phyloP scores from a whole-genome alignment of 2,888 invertebrate genomes.

The Drepanosiphum platanoidis region DNA sequence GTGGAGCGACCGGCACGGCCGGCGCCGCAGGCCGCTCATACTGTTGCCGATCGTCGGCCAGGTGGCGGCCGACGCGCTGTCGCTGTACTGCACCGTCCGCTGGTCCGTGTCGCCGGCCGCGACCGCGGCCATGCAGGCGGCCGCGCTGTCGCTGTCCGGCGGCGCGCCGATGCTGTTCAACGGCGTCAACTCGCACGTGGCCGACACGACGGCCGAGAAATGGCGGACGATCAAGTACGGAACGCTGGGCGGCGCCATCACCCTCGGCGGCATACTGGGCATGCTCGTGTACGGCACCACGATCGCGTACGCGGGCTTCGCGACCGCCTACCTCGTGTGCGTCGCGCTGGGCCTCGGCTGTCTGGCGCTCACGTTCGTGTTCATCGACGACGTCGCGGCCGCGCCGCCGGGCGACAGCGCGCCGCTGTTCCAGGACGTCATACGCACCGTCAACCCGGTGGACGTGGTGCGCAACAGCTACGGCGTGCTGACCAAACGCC shows the following conservation, averaged over 20 bases:
- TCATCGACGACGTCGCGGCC: conserved; percentile 19
- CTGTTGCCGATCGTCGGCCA: conserved; percentile 64
- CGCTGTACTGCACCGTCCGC: conserved; percentile 63
- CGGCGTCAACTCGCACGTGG: conserved; percentile 64
- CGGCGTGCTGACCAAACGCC: conserved; percentile 4
- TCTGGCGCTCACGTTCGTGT: neutral
- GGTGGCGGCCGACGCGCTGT: conserved; percentile 63
- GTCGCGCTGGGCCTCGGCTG: neutral
- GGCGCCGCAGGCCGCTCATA: conserved; percentile 63
- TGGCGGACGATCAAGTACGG: conserved; percentile 64
- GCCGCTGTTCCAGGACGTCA: conserved; percentile 8
- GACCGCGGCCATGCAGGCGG: conserved; percentile 63
- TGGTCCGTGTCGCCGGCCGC: conserved; percentile 64
- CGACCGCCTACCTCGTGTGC: neutral
- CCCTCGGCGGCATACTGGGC: conserved; percentile 52
- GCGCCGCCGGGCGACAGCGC: neutral
- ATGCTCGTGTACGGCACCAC: conserved; percentile 34
- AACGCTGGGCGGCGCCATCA: conserved; percentile 59
- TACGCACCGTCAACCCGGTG: conserved; percentile 19
- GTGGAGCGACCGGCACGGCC: conserved; percentile 64
- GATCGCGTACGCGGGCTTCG: conserved; percentile 14
- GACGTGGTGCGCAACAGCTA: conserved; percentile 11
- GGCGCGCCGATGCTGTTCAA: conserved; percentile 63
- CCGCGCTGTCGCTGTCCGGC: conserved; percentile 63
- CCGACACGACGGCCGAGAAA: conserved; percentile 64